Evolutionary conservation across 2,797 vertebrate genomes (phyloP).

Genomic region (Pteronotus mesoamericanus): DNA sequence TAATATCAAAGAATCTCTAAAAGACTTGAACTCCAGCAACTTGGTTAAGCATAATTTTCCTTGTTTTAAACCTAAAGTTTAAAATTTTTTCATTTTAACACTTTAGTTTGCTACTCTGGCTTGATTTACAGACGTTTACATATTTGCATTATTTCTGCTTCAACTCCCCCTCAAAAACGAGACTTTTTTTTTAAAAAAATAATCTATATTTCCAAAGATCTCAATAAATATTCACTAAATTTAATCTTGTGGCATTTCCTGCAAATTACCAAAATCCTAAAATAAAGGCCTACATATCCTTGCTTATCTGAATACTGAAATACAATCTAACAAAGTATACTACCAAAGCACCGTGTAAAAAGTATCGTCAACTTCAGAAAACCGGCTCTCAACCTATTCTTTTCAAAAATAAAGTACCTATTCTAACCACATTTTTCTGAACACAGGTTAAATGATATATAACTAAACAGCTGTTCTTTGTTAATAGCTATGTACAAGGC

Average conservation of each 20-base stretch:
- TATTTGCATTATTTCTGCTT: not conserved
- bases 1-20: not conserved
- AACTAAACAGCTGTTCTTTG: not conserved
- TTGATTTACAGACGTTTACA: not conserved
- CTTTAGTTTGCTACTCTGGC: not conserved
- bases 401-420: not conserved
- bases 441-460: not conserved
- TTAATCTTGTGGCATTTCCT: not conserved
- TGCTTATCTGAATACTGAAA: slow-evolving; percentile 10
- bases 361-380: not conserved
- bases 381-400: not conserved
- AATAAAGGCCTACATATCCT: not conserved
- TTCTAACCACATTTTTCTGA: not conserved
- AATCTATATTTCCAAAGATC: not conserved
- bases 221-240: slow-evolving; percentile 3
- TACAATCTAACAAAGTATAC: not conserved
- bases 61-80: not conserved
- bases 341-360: not conserved
- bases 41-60: not conserved
- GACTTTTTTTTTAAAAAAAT: too few species aligned
- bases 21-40: slow-evolving; percentile 1
- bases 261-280: slow-evolving; percentile 2
- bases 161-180: not conserved
- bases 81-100: not conserved
- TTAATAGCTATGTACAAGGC: not conserved